Percentiles rank a stretch among this genome's conserved stretches.
These are phyloP conservation scores for Osmerus eperlanus DNA, from an alignment of 2,113 vertebrate species.

Conservation along the genomic window DNA sequence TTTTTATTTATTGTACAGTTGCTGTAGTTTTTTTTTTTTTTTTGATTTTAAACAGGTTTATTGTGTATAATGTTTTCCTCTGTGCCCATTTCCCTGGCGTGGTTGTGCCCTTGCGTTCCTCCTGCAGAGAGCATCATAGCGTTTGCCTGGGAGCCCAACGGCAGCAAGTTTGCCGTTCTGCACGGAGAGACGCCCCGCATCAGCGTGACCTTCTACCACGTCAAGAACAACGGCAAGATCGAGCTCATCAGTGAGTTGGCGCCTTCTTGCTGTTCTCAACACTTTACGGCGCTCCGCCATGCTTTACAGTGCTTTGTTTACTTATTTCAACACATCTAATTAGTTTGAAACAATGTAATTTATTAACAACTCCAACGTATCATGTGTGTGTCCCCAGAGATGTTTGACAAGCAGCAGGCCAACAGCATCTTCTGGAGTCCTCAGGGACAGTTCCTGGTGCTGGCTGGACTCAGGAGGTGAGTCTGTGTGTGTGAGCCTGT, in stretches of 20 bases:
- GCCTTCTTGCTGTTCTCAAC: too few relatives aligned
- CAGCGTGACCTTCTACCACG: slow-evolving; percentile 93
- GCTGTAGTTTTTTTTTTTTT: too few relatives aligned
- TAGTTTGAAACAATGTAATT: background rate
- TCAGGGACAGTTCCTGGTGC: slow-evolving; percentile 93
- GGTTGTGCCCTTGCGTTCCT: slow-evolving; percentile 1
- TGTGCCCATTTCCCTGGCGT: background rate
- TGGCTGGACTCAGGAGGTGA: slow-evolving; percentile 95
- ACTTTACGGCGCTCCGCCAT: background rate
- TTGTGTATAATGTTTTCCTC: too few relatives aligned
- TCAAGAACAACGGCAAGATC: slow-evolving; percentile 97
- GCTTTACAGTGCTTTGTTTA: too few relatives aligned
- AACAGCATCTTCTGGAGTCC: slow-evolving; percentile 99
- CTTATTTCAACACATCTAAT: background rate
- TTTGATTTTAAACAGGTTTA: too few relatives aligned
- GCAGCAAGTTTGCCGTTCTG: slow-evolving; percentile 96
- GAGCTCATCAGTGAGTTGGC: slow-evolving; percentile 91
- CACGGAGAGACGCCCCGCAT: slow-evolving; percentile 94
- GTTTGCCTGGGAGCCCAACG: slow-evolving; percentile 98
- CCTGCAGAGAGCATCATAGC: slow-evolving; percentile 95
- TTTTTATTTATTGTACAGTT: too few relatives aligned
- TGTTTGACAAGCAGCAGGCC: slow-evolving; percentile 96
- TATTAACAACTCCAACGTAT: background rate
- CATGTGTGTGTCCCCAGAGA: slow-evolving; percentile 73
- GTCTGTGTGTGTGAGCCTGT: slow-evolving; percentile 37